Evolutionary conservation across 1,140 invertebrate genomes (phyloP).

Genomic region (Himalopsyche phryganea): DNA sequence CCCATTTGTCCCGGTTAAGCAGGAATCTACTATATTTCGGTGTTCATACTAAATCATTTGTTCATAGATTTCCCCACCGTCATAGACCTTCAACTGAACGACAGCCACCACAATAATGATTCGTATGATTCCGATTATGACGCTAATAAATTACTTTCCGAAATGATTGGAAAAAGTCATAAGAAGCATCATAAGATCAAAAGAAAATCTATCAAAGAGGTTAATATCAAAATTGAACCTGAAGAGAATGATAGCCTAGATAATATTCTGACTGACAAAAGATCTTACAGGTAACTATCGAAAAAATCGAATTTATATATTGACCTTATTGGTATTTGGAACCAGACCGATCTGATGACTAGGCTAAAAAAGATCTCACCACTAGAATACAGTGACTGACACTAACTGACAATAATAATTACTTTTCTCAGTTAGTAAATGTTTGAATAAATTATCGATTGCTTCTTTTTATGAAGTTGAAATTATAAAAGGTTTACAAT

Average conservation of each 20-base stretch:
- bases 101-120: conserved; percentile 9
- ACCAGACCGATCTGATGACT: not conserved
- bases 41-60: too few species aligned
- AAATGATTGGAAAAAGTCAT: conserved; percentile 7
- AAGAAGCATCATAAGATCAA: conserved; percentile 15
- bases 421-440: too few species aligned
- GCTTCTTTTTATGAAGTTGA: too few species aligned
- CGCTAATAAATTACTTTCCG: conserved; percentile 9
- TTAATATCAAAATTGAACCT: conserved; percentile 12
- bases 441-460: too few species aligned
- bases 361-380: not conserved
- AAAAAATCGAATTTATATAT: not conserved
- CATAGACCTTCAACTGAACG: conserved; percentile 15
- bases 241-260: conserved; percentile 6
- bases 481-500: too few species aligned
- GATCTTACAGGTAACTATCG: not conserved
- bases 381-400: too few species aligned
- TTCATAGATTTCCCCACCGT: conserved; percentile 13
- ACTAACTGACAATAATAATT: too few species aligned
- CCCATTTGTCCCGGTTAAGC: too few species aligned
- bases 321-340: not conserved
- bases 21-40: too few species aligned
- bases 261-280: not conserved
- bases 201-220: conserved; percentile 8
- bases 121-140: conserved; percentile 20